Evolutionary conservation across 2,113 vertebrate species (phyloP), one percentile per base, ranked within the genome.

Genomic region (Helogale parvula): DNA sequence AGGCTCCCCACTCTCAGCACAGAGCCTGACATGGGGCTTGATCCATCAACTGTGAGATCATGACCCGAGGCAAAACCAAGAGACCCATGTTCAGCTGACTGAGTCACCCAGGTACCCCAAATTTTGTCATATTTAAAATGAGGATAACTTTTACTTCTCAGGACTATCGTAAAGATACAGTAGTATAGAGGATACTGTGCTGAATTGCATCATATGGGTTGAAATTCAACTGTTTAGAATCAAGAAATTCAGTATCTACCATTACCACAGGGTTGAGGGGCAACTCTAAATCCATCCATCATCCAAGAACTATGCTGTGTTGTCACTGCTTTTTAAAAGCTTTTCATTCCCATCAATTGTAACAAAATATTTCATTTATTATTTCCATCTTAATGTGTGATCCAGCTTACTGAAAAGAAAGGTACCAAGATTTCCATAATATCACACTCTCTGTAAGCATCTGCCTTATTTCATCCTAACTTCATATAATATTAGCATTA

Each of bases 141-240:
- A 68, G 7, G 60, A 80, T 66, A 57, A 80, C 47, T 91, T 85
- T n/a, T n/a, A 88, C 54, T 93, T 80, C 9, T 90, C 29, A 23
- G 19, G 4, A 13, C 25, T 93, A 63, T 45, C 81, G 41, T 74
- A 63, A 97, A 82, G 19, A 79, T 29, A n/a, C 3, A 19, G 10
- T n/a, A 27, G 23, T 74, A 69, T 1, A 77, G 7, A 96, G 33
- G 27, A 60, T 93, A n/a, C 19, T 63, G 19, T 69, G 50, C 65
- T 76, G 15, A 92, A 65, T 3, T 86, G 31, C 4, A 85, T 81
- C 23, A 57, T 71, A 82, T 31, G 35, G 45, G 19, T 10, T 89
- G 31, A 93, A 93, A 82, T 94, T 97, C 81, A 82, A 86, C 38
- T 71, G 38, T 85, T 93, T 57, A 89, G 41, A 77, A 92, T 33